A percentile compares a stretch with the other conserved stretches of the same genome.
Evolutionary conservation across 53 echinoderm and acorn worm genomes (phyloP).

Genomic region (Arbacia lixula): DNA sequence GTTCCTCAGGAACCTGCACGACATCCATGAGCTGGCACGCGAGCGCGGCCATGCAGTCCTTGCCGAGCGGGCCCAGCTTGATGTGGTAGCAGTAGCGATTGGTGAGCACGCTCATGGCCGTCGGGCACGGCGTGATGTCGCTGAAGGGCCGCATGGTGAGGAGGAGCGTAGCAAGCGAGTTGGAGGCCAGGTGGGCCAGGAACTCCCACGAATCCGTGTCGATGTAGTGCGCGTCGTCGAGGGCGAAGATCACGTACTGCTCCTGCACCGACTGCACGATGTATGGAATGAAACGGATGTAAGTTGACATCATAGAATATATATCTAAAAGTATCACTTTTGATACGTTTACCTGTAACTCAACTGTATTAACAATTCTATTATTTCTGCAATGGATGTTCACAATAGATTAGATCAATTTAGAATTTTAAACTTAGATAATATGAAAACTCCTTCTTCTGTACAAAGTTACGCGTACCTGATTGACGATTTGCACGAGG

Average conservation of each 20-base stretch:
- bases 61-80: conserved; percentile 73
- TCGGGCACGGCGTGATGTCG: conserved; percentile 63
- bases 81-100: conserved; percentile 74
- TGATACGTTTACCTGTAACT: too few relatives aligned
- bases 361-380: too few relatives aligned
- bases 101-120: conserved; percentile 70
- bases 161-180: conserved; percentile 80
- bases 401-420: too few relatives aligned
- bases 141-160: conserved; percentile 85
- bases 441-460: too few relatives aligned
- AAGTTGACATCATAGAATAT: too few relatives aligned
- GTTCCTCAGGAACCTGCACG: conserved; percentile 78
- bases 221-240: conserved; percentile 97
- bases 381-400: too few relatives aligned
- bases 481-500: conserved; percentile 78
- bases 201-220: conserved; percentile 97
- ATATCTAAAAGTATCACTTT: too few relatives aligned
- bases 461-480: conserved; percentile 76
- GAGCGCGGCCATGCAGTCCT: conserved; percentile 81
- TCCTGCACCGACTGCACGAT: conserved; percentile 67
- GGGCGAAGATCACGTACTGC: conserved; percentile 81
- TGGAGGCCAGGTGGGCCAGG: conserved; percentile 80
- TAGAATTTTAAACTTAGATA: too few relatives aligned
- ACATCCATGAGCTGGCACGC: conserved; percentile 97
- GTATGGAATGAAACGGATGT: neutral